Percentiles rank a stretch among this genome's conserved stretches.
Evolutionary conservation across 2,113 vertebrate genomes (phyloP).

Genomic region (Excalfactoria chinensis): DNA sequence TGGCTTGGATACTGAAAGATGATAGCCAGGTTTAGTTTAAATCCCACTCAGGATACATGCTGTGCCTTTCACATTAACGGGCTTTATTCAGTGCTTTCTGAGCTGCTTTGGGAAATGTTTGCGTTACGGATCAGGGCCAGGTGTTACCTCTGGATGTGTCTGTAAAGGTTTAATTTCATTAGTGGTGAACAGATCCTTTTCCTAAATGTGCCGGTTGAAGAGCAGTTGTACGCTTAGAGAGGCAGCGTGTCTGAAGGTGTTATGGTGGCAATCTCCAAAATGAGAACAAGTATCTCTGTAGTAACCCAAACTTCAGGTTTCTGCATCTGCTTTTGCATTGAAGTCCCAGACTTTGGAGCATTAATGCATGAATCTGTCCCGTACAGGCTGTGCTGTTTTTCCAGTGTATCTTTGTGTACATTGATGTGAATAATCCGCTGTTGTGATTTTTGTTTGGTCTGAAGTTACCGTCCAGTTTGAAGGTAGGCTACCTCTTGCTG

Average conservation of each 20-base stretch:
- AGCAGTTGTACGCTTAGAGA: neutral
- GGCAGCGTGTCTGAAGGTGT: neutral
- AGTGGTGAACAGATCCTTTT: neutral
- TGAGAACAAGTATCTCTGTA: neutral
- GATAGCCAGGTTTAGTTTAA: neutral
- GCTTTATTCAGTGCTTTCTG: neutral
- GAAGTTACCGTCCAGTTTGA: neutral
- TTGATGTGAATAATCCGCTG: neutral
- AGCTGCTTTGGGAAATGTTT: conserved; percentile 4
- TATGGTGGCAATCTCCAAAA: neutral
- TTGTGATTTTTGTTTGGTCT: neutral
- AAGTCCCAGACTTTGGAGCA: neutral
- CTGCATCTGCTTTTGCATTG: neutral
- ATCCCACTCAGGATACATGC: neutral
- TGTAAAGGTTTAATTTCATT: neutral
- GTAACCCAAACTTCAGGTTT: neutral
- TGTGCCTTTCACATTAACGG: neutral
- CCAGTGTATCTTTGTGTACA: too few relatives aligned
- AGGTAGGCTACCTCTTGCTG: neutral
- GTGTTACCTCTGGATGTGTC: neutral
- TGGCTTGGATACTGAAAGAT: neutral
- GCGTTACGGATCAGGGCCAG: conserved; percentile 30
- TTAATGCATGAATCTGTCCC: neutral
- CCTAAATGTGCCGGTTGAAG: neutral
- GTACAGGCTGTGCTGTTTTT: neutral